Conservation (phyloP, 2,113 vertebrate genomes). For the Oreochromis tanganicae region DNA sequence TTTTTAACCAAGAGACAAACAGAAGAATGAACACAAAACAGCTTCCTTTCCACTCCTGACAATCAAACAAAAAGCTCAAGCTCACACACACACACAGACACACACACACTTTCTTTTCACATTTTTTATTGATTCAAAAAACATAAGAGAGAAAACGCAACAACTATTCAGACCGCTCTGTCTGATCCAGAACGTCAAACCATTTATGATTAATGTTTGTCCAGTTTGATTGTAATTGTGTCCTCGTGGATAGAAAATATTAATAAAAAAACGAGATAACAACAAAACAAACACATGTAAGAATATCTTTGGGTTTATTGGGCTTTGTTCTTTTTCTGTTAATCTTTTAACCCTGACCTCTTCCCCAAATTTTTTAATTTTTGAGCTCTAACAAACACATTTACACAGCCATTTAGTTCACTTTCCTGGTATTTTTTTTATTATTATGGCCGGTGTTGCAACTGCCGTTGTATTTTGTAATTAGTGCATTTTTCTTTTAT, state of each 20-base stretch:
- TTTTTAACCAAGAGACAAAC: neutral
- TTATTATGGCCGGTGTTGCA: neutral
- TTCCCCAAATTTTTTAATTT: neutral
- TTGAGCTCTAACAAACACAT: neutral
- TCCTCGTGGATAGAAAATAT: neutral
- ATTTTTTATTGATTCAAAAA: neutral
- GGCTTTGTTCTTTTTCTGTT: neutral
- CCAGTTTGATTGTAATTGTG: neutral
- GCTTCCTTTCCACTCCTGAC: neutral
- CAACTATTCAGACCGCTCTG: neutral
- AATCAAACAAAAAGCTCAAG: neutral
- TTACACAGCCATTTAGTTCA: neutral
- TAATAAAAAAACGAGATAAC: neutral
- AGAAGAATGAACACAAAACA: neutral
- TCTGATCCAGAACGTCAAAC: neutral
- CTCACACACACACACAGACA: neutral
- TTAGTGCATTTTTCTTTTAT: neutral
- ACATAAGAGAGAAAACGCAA: neutral
- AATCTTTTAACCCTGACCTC: neutral
- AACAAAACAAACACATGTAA: neutral
- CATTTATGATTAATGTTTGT: neutral
- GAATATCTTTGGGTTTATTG: neutral
- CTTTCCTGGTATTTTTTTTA: neutral
- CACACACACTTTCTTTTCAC: rapidly evolving
- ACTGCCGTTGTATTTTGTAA: neutral